Conservation (phyloP, 2,888 invertebrate species). For the Leucania comma region DNA sequence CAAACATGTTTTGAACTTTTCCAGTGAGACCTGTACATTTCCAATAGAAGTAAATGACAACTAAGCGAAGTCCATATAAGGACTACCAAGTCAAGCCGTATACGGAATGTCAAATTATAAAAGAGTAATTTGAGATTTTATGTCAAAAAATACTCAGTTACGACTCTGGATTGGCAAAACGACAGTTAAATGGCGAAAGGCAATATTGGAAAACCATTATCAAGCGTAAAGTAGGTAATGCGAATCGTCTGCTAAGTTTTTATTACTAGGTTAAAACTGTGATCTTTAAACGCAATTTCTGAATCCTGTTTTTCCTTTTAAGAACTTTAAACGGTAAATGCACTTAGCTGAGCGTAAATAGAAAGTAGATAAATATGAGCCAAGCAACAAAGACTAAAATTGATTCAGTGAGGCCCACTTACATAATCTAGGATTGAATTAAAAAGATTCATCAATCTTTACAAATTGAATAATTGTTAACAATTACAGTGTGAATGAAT, state of each 20-base stretch:
- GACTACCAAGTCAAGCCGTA: not conserved
- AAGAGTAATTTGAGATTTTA: constrained; percentile 32
- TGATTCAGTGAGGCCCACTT: not conserved
- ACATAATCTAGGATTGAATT: not conserved
- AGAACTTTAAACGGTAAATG: constrained; percentile 4
- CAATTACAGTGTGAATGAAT: too few species aligned
- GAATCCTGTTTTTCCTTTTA: constrained; percentile 33
- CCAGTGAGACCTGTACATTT: constrained; percentile 6
- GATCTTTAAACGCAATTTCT: constrained; percentile 20
- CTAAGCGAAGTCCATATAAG: not conserved
- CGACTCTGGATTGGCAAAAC: constrained; percentile 9
- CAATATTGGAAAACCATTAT: constrained; percentile 55
- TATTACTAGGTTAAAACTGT: constrained; percentile 23
- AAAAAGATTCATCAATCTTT: too few species aligned
- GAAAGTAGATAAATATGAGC: constrained; percentile 24
- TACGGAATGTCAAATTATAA: constrained; percentile 5
- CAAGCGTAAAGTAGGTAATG: constrained; percentile 24
- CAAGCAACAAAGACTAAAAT: not conserved
- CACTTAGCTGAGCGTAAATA: constrained; percentile 21
- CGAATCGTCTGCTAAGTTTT: constrained; percentile 38
- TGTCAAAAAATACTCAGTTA: constrained; percentile 21
- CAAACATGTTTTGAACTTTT: constrained; percentile 1
- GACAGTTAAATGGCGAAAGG: constrained; percentile 32
- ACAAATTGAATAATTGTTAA: too few species aligned
- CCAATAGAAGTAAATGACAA: constrained; percentile 9